phyloP scores from a whole-genome alignment of 2,888 invertebrate genomes.

The Melikaiella ostensackeni region DNA sequence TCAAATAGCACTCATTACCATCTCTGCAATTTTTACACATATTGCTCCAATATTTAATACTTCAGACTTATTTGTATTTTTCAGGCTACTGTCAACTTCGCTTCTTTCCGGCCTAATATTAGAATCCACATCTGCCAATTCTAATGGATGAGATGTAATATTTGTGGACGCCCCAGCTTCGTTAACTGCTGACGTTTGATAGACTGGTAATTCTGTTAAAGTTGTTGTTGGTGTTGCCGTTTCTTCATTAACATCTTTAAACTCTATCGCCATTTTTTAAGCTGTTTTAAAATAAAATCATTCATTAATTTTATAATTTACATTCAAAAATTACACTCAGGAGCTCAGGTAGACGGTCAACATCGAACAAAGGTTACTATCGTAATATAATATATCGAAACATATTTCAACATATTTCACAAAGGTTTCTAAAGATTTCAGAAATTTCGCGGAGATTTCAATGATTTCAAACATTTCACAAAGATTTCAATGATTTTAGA shows the following conservation, averaged over 20 bases:
- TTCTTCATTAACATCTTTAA: slow-evolving; percentile 19
- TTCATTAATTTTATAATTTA: too few relatives aligned
- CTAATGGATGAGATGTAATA: slow-evolving; percentile 11
- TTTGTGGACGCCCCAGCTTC: background rate
- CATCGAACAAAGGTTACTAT: too few relatives aligned
- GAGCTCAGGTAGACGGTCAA: too few relatives aligned
- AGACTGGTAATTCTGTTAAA: slow-evolving; percentile 10
- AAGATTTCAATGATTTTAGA: too few relatives aligned
- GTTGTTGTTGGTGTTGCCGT: slow-evolving; percentile 1
- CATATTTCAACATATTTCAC: too few relatives aligned
- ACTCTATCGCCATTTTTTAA: slow-evolving; percentile 25
- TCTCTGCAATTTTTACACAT: slow-evolving; percentile 20
- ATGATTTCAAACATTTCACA: too few relatives aligned
- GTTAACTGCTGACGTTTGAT: background rate
- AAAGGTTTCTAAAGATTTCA: too few relatives aligned
- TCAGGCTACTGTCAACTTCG: slow-evolving; percentile 7
- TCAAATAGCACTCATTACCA: background rate
- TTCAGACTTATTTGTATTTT: slow-evolving; percentile 7
- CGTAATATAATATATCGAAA: too few relatives aligned
- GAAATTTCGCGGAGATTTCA: too few relatives aligned
- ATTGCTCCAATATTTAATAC: slow-evolving; percentile 15
- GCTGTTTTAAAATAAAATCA: too few relatives aligned
- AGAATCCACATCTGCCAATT: slow-evolving; percentile 15
- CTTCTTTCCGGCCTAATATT: background rate
- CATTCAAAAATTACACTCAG: too few relatives aligned